Conservation (phyloP, 2,888 invertebrate genomes). For the Hydriomena furcata region DNA sequence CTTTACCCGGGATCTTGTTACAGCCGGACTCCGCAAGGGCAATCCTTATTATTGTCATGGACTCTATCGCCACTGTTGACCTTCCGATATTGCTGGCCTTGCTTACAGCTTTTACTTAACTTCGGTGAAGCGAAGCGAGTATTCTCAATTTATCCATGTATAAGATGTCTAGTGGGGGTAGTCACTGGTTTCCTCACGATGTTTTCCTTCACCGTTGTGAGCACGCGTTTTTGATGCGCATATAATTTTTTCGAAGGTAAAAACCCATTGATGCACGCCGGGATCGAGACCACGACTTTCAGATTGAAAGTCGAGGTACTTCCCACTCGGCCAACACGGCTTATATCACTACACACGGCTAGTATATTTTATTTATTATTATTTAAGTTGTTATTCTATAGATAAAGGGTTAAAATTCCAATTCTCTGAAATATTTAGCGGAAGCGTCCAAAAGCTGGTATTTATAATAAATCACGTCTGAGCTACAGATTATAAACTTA, state of each 20-base stretch:
- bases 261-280: too few species aligned
- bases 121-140: background rate
- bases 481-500: constrained; percentile 50
- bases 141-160: too few species aligned
- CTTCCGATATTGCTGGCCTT: constrained; percentile 11
- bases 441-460: constrained; percentile 24
- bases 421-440: constrained; percentile 3
- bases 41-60: constrained; percentile 13
- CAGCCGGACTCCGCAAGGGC: background rate
- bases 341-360: too few species aligned
- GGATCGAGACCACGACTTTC: too few species aligned
- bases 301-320: too few species aligned
- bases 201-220: too few species aligned
- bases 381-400: background rate
- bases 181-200: too few species aligned
- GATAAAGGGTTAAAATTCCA: constrained; percentile 1
- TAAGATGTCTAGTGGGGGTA: too few species aligned
- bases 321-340: too few species aligned
- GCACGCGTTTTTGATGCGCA: too few species aligned
- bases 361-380: background rate
- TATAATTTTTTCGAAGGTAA: too few species aligned
- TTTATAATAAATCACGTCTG: constrained; percentile 46
- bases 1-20: constrained; percentile 9
- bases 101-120: background rate
- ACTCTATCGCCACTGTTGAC: constrained; percentile 11